These are phyloP conservation scores for Xestia c-nigrum DNA, from an alignment of 2,888 invertebrate species.

Conservation along the genomic window DNA sequence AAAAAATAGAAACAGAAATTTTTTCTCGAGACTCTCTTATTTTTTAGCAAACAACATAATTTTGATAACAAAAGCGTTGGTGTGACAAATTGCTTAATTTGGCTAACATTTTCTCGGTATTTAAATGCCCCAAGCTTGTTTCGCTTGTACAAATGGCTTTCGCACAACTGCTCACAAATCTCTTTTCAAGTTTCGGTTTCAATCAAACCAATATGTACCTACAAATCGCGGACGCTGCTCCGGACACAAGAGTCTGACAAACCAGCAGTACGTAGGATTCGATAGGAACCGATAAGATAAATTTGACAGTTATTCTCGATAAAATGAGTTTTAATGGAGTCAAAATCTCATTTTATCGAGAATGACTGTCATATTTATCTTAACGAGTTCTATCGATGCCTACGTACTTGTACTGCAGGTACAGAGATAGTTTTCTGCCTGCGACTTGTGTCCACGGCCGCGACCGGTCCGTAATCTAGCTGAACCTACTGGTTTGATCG, in stretches of 20 bases:
- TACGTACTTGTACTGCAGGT: too few relatives aligned
- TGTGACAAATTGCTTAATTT: background rate
- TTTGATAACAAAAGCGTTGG: too few relatives aligned
- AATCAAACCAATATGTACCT: background rate
- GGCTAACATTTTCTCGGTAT: background rate
- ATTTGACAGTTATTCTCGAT: too few relatives aligned
- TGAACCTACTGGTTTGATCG: background rate
- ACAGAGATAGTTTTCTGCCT: background rate
- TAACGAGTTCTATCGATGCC: too few relatives aligned
- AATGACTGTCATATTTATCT: too few relatives aligned
- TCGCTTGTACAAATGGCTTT: background rate
- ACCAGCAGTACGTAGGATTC: too few relatives aligned
- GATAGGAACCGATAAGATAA: too few relatives aligned
- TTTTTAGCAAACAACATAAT: too few relatives aligned
- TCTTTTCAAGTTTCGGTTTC: background rate
- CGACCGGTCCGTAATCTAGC: background rate
- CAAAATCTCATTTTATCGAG: too few relatives aligned
- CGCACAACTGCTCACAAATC: background rate
- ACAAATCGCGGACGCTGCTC: background rate
- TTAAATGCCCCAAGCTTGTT: background rate
- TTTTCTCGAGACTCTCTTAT: too few relatives aligned
- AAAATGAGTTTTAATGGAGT: too few relatives aligned
- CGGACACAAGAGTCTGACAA: background rate
- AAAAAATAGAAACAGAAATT: too few relatives aligned
- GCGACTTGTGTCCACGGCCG: background rate